phyloP scores from a whole-genome alignment of 2,113 vertebrate species.

The Lota lota region DNA sequence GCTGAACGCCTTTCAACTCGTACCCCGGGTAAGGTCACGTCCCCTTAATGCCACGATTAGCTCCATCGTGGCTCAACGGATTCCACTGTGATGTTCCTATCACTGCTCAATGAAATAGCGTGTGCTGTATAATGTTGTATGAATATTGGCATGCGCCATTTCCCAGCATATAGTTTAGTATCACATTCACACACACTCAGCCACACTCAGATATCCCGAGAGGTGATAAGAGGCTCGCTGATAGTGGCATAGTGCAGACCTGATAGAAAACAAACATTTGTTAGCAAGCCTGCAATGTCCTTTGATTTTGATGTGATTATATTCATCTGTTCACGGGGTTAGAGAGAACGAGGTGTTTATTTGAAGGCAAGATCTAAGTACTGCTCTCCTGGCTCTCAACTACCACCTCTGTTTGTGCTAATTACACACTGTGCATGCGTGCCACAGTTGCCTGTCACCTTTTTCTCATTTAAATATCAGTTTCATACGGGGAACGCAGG shows the following conservation, averaged over 20 bases:
- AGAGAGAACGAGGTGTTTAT: constrained; percentile 10
- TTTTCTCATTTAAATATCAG: constrained; percentile 32
- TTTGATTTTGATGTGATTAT: background rate
- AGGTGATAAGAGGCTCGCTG: constrained; percentile 26
- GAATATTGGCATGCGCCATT: background rate
- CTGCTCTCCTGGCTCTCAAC: constrained; percentile 19
- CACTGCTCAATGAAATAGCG: no score
- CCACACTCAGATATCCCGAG: constrained; percentile 12
- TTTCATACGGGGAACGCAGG: constrained; percentile 31
- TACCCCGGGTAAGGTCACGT: background rate
- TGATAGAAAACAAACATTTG: constrained; percentile 36
- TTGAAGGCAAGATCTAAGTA: constrained; percentile 11
- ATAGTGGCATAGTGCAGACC: constrained; percentile 18
- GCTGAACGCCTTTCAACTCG: background rate
- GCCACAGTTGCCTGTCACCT: constrained; percentile 30
- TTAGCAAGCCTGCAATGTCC: background rate
- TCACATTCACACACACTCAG: background rate
- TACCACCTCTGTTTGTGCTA: constrained; percentile 35
- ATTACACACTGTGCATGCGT: constrained; percentile 35
- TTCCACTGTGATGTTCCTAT: constrained; percentile 9
- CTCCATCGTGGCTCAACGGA: constrained; percentile 1
- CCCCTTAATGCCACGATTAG: constrained; percentile 1
- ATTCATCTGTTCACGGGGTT: no score
- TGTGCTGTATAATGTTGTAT: background rate
- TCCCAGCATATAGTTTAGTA: background rate